Conservation (phyloP, 2,888 invertebrate genomes). For the Agrilus cyanescens region DNA sequence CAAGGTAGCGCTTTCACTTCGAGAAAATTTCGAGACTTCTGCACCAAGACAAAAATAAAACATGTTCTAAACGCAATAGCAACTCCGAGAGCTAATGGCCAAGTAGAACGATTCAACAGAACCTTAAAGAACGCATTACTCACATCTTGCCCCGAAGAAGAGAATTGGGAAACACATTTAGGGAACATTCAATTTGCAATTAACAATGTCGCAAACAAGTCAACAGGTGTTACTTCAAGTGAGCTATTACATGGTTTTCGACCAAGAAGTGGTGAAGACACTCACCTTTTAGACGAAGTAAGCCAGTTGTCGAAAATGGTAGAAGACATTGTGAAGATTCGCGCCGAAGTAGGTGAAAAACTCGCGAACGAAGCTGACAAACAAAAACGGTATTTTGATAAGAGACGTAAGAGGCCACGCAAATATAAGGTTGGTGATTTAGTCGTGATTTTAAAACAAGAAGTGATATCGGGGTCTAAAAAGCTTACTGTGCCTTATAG, state of each 20-base stretch:
- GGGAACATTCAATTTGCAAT: too few relatives aligned
- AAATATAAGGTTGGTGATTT: background rate
- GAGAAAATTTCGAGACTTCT: constrained; percentile 24
- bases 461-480: too few relatives aligned
- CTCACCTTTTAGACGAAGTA: background rate
- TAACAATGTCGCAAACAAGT: too few relatives aligned
- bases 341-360: too few relatives aligned
- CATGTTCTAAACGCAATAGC: constrained; percentile 4
- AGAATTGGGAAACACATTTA: too few relatives aligned
- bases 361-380: too few relatives aligned
- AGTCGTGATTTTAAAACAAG: background rate
- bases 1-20: constrained; percentile 29
- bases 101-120: too few relatives aligned
- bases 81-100: too few relatives aligned
- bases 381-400: constrained; percentile 2
- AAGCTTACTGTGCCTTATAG: too few relatives aligned
- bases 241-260: constrained; percentile 3
- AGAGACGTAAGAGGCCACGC: background rate
- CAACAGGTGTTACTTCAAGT: constrained; percentile 11
- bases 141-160: too few relatives aligned
- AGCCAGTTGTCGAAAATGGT: background rate
- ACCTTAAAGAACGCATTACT: too few relatives aligned
- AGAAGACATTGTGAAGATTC: too few relatives aligned
- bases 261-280: background rate
- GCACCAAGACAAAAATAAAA: constrained; percentile 19